Evolutionary conservation across 2,888 invertebrate genomes (phyloP), one percentile per base, ranked within the genome.

Genomic region (Drosophila kokeensis): DNA sequence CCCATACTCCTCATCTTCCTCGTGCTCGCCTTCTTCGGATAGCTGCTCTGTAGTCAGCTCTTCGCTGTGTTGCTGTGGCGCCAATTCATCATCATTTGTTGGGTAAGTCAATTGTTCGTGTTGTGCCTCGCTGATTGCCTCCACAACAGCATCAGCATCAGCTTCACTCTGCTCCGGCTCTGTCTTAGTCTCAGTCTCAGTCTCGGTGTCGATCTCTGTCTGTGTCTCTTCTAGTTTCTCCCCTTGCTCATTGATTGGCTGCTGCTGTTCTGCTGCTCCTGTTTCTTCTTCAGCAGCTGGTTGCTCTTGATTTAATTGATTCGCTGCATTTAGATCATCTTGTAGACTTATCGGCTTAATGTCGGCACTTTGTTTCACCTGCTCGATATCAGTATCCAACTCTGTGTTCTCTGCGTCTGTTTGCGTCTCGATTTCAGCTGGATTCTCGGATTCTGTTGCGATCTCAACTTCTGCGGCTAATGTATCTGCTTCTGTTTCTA

Each of bases 1-100:
- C n/a, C 53, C 27, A 50, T 34, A 32, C 36, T 65, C 66, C 21
- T 49, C 36, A 8, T 29, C 29, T 32, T 54, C 30, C 62, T 50
- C 29, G 36, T 48, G 42, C 42, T 58, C 42, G 18, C 45, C 49
- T 30, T 61, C 58, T 21, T 65, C 57, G 21, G 34, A 54, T 34
- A 58, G 29, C 65, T 66, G 64, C 69, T 69, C 79, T 63, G 73
- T 70, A 74, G 63, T 61, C 54, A 50, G 66, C 54, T 72, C 73
- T 59, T 70, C 71, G 48, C 50, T 76, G 60, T 61, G 61, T 57
- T 76, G 76, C 55, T 80, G 68, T 85, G 89, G 86, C 87, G 89
- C 89, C 89, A 87, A 87, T 87, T 87, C 87, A 90, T 88, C 89
- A 86, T 88, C 87, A 90, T 88, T 88, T 88, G 88, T 79, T 90